A percentile compares a stretch with the other conserved stretches of the same genome.
Evolutionary conservation across 2,888 invertebrate species (phyloP).

Genomic region (Lepidochitona cinerea): DNA sequence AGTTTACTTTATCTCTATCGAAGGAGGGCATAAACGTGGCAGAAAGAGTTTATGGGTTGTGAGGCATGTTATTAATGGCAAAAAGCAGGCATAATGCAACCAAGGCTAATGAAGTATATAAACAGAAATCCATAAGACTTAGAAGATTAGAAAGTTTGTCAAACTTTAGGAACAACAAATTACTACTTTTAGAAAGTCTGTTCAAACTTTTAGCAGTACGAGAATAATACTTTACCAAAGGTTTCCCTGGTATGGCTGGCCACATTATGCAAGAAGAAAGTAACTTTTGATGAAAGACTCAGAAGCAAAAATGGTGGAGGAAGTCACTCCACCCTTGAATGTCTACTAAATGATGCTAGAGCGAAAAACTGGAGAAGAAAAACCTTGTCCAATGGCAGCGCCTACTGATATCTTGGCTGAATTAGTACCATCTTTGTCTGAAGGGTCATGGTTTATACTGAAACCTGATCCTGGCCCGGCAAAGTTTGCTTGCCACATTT

Average conservation of each 20-base stretch:
- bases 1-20: too few species aligned
- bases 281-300: too few species aligned
- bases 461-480: not conserved
- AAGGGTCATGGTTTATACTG: not conserved
- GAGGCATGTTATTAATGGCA: too few species aligned
- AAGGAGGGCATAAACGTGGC: too few species aligned
- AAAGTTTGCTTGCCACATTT: not conserved
- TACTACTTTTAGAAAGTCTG: too few species aligned
- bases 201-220: not conserved
- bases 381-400: not conserved
- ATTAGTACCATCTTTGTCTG: not conserved
- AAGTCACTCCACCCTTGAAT: not conserved
- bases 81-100: too few species aligned
- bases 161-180: too few species aligned
- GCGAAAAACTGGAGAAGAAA: not conserved
- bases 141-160: too few species aligned
- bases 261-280: not conserved
- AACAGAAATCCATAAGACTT: too few species aligned
- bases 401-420: not conserved
- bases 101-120: too few species aligned
- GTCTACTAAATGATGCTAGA: not conserved
- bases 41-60: too few species aligned
- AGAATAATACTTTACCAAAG: not conserved
- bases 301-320: too few species aligned
- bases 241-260: not conserved